Evolutionary conservation across 2,888 invertebrate genomes (phyloP), one percentile per base, ranked within the genome.

Genomic region (Empis stercorea): DNA sequence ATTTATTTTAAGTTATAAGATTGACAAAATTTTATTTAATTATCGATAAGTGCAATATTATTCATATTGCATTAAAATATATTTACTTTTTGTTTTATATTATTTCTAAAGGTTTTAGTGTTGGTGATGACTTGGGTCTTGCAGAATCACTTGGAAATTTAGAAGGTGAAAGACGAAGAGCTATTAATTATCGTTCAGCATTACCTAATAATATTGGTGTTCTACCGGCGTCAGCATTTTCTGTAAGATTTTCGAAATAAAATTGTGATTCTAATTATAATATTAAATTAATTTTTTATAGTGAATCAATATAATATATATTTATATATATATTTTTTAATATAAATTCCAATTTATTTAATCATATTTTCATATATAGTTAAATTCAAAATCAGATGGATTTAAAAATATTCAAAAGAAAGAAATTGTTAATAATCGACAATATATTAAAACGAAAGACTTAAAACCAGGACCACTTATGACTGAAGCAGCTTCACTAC

Each of bases 41-140:
- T n/a, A n/a, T n/a, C n/a, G n/a, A n/a, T n/a, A n/a, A n/a, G n/a
- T n/a, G n/a, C n/a, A n/a, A n/a, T n/a, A n/a, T n/a, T n/a, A n/a
- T n/a, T n/a, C n/a, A n/a, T n/a, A n/a, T n/a, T n/a, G 20, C 20
- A 20, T 4, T 4, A 20, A 20, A 20, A 4, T 4, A 3, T 4
- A 20, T 20, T 20, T 20, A 20, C 5, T 20, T 20, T 20, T 4
- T 4, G 5, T 20, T 20, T 27, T n/a, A 13, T n/a, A 4, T 34
- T n/a, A 34, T 48, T 42, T 20, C 54, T 57, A 27, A 51, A 86
- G 89, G 89, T 55, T 87, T 91, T 68, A 86, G 85, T 61, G 71
- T 89, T 14, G 89, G 89, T 14, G 89, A 91, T 61, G 89, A 89
- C 63, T 71, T 89, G 50, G 88, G 88, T 23, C 88, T 91, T 61